These are phyloP conservation scores for roundworm (Caenorhabditis elegans) DNA, from an alignment of 1,140 invertebrate species.

Conservation along the genomic window WBcel235 BX284602.5:8361501-8362000, in stretches of 20 bases:
- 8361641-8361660: constrained; percentile 36
- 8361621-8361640: neutral
- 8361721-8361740: neutral
- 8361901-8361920: constrained; percentile 2
- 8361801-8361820: neutral
- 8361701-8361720: constrained; percentile 30
- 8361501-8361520: neutral
- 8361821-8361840: neutral
- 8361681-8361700: constrained; percentile 33
- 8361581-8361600: neutral
- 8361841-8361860: no score
- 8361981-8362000: neutral
- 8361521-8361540: neutral
- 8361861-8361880: neutral
- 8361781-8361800: neutral
- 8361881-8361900: neutral
- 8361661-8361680: neutral
- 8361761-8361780: neutral
- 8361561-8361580: neutral
- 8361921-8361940: neutral
- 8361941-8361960: neutral
- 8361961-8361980: neutral
- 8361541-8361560: neutral
- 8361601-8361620: neutral
- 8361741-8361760: neutral